Evolutionary conservation across 2,113 vertebrate species (phyloP), one percentile per base, ranked within the genome.

Genomic region (Mixornis gularis): DNA sequence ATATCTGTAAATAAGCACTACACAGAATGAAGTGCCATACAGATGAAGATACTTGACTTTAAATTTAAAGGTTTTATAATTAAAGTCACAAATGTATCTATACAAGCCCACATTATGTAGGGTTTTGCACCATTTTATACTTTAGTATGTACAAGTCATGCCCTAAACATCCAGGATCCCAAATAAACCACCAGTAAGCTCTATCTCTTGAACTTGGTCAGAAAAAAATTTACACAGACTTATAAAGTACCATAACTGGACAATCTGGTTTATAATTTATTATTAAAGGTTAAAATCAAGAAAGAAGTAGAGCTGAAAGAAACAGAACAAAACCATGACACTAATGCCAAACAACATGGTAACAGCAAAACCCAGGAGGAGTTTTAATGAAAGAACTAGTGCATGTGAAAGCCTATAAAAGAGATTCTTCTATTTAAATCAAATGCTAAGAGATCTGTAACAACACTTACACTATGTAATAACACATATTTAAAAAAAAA

Each of bases 391-490:
- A 92, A 69, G 13, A 16, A 89, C 26, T 43, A 92, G 70, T 79
- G 38, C n/a, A 72, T 92, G 83, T 81, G 77, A 95, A 97, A 95
- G 93, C 86, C 89, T 73, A 95, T 55, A 36, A 96, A 97, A 96
- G 87, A 96, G 62, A 96, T 76, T 96, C 94, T 86, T 97, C 96
- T 86, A 93, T 97, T 97, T 94, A 97, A 96, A 97, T 71, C 88
- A 89, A 96, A 94, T 91, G 90, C 79, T 97, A 96, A 95, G 95
- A 97, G 87, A 97, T 95, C 93, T 96, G 86, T 95, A 96, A 96
- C 91, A 97, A 96, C 77, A 95, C 52, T 96, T 18, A 29, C 1
- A 3, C 14, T 52, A 64, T 9, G 4, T 17, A 43, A 52, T 34
- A 24, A 43, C 5, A 43, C 0, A 68, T 96, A 94, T 93, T 26